Percentiles rank a stretch among this genome's conserved stretches.
phyloP scores from a whole-genome alignment of 1,140 invertebrate species.

The Heliconius hermathena region DNA sequence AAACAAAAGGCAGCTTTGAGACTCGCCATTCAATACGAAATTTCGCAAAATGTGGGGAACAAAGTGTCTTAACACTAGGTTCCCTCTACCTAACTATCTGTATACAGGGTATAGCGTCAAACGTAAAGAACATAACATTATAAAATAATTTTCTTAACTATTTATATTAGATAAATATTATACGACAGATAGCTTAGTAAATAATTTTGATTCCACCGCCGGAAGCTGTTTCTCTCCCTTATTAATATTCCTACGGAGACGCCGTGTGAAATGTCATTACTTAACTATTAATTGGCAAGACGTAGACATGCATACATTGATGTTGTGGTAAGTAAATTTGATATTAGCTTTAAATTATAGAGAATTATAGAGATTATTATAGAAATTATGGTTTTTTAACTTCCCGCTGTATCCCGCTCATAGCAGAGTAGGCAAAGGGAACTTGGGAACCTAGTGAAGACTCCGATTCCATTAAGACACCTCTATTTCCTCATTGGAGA shows the following conservation, averaged over 20 bases:
- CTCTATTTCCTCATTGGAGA: no score
- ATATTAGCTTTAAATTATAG: neutral
- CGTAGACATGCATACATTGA: constrained; percentile 13
- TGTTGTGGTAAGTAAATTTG: neutral
- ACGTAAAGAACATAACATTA: no score
- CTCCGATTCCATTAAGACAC: no score
- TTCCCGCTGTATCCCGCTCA: no score
- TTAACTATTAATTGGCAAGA: constrained; percentile 22
- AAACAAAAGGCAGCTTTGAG: no score
- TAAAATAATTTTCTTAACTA: neutral
- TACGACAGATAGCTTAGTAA: neutral
- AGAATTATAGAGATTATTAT: neutral
- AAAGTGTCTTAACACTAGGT: no score
- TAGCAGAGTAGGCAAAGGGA: no score
- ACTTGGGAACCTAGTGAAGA: no score
- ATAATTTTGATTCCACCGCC: constrained; percentile 29
- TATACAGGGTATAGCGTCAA: no score
- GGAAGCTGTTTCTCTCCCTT: constrained; percentile 41
- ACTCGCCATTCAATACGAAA: no score
- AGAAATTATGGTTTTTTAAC: neutral
- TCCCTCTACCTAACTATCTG: no score
- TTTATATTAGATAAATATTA: neutral
- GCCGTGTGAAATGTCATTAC: constrained; percentile 22
- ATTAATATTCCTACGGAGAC: constrained; percentile 41
- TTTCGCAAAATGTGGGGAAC: no score